phyloP scores from a whole-genome alignment of 2,113 vertebrate genomes.

The Procavia capensis region DNA sequence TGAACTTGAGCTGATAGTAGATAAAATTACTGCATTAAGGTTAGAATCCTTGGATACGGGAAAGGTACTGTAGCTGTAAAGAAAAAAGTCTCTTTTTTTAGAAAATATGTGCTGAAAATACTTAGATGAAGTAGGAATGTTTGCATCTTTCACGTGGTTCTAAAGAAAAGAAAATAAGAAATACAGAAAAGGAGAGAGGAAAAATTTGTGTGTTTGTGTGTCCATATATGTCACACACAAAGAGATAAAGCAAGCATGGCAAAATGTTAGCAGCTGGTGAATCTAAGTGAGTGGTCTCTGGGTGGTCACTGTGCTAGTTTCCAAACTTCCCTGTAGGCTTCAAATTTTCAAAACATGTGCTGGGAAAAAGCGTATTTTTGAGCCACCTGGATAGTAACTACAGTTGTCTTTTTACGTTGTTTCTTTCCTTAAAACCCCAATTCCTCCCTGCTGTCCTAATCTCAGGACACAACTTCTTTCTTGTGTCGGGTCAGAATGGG shows the following conservation, averaged over 20 bases:
- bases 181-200: neutral
- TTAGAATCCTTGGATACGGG: neutral
- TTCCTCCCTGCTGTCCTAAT: constrained; percentile 8
- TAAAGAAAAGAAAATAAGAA: neutral
- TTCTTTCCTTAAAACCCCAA: constrained; percentile 17
- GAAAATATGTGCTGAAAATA: neutral
- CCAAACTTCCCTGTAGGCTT: constrained; percentile 4
- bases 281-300: neutral
- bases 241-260: neutral
- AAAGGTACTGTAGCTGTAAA: neutral
- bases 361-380: constrained; percentile 4
- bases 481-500: constrained; percentile 43
- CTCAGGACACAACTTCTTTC: constrained; percentile 37
- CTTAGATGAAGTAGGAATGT: neutral
- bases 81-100: neutral
- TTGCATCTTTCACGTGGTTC: neutral
- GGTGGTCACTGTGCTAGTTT: constrained; percentile 16
- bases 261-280: neutral
- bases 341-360: constrained; percentile 22
- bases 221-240: neutral
- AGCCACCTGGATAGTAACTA: neutral
- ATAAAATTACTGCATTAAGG: neutral
- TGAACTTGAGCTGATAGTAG: neutral
- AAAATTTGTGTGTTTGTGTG: neutral
- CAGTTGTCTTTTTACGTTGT: constrained; percentile 25